Base-by-base conservation (phyloP, 2,888 invertebrate genomes). In the Leptinotarsa peninsularis region DNA sequence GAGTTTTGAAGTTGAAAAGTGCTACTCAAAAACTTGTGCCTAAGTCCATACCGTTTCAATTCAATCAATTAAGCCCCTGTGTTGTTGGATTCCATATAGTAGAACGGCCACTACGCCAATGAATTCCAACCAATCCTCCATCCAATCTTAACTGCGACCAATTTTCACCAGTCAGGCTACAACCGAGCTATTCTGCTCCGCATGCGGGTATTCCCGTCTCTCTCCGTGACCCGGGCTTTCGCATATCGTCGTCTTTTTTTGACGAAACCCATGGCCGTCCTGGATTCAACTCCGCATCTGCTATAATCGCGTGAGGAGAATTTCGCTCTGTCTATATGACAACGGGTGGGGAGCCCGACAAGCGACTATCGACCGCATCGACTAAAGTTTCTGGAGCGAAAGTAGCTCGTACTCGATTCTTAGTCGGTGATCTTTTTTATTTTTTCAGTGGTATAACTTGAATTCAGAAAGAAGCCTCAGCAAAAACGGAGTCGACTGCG, bases 401-500 rank as follows among this genome's bases (percentile, higher is more conserved):
- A 71, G 49, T 73, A 27, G 73, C 33, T 21, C 18, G 4, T 43
- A 49, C 43, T 23, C 50, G 54, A 73, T 76, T 75, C 67, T 68
- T 66, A 60, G 75, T 70, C 63, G 72, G 70, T 70, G 18, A 70
- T 58, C 70, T 71, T 71, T 71, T 63, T 63, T n/a, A 72, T 69
- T 72, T 76, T 76, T 72, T 73, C 71, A 60, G 50, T 49, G 68
- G 76, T 71, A 73, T 73, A 73, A 71, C 71, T 79, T 70, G 72
- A 76, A 74, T 75, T 77, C 72, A 66, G 70, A 77, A 76, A 76
- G 79, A 77, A 77, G 76, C 73, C 60, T 56, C 27, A 66, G 43
- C 74, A 78, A 77, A 79, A 79, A 76, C 74, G 70, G 72, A 73
- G 75, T 73, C 75, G 75, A 66, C 74, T 78, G 67, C 66, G 72